Evolutionary conservation across 2,113 vertebrate genomes (phyloP).

Genomic region (Rostratula benghalensis): DNA sequence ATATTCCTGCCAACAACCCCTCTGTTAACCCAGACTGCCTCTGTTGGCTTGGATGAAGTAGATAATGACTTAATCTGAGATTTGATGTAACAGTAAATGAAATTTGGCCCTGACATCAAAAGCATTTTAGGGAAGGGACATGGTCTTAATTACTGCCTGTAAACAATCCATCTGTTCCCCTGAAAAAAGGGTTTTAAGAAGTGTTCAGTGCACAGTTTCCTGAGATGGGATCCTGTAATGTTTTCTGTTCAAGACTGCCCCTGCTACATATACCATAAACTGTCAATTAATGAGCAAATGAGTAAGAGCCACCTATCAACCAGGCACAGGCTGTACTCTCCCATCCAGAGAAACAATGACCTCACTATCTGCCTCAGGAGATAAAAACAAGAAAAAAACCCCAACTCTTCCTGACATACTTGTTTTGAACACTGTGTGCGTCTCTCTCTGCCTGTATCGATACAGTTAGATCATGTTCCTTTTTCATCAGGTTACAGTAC

Average conservation of each 20-base stretch:
- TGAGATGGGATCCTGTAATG: neutral
- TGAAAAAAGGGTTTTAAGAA: neutral
- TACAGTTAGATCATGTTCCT: slow-evolving; percentile 4
- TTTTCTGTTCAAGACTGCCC: neutral
- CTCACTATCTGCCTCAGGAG: slow-evolving; percentile 1
- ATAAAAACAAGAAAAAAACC: neutral
- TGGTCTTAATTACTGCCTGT: neutral
- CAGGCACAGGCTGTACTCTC: neutral
- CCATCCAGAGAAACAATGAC: neutral
- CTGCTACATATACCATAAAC: neutral
- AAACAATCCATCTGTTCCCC: neutral
- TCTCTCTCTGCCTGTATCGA: neutral
- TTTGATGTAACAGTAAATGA: neutral
- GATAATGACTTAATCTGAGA: neutral
- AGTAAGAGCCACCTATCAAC: neutral
- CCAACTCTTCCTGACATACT: neutral
- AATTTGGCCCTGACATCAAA: neutral
- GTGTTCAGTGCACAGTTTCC: neutral
- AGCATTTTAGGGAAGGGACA: neutral
- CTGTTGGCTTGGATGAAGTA: neutral
- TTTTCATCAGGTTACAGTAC: slow-evolving; percentile 26
- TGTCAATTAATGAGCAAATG: neutral
- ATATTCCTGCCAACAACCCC: neutral
- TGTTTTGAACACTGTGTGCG: neutral
- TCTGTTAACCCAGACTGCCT: neutral